Base-by-base conservation (phyloP, 2,797 vertebrate species). In the Micromesistius poutassou region DNA sequence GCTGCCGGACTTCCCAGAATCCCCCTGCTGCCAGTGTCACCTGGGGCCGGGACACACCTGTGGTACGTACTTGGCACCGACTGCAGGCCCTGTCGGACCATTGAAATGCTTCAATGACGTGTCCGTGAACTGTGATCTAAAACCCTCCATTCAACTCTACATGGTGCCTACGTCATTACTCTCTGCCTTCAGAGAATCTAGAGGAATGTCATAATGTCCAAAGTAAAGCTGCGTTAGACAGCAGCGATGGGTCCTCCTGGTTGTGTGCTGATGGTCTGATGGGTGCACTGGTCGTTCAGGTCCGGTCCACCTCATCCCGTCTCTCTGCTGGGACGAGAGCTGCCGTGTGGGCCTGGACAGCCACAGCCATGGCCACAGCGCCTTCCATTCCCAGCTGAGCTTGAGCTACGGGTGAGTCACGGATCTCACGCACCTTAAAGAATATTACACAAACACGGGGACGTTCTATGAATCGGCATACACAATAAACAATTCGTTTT, bases 281-380 rank as follows among this genome's bases (percentile, higher is more conserved):
- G 5, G 14, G 28, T n/a, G 50, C 19, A 19, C 1, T 38, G 68
- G 71, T 74, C 28, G 12, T 85, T 73, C 87, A 98, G 98, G 95
- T 75, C 95, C 96, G 0, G 93, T 97, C 74, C 96, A 96, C 74
- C 81, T 97, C 90, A 95, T 97, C 87, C 96, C 97, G 0, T 95
- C 97, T 3, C 72, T 96, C 80, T 97, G 96, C 89, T 96, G 94
- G 74, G 96, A 97, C 0, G 95, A 97, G 84, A 91, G 91, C 77
- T 96, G 93, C 80, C 93, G 95, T 84, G 74, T 94, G 74, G 91
- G 92, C 40, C 94, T 46, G 28, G 68, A 71, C 66, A 92, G 91
- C 40, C 89, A 71, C 66, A 92, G 91, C 40, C 89, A 89, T n/a
- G 90, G 93, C 35, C 91, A 85, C 62, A 95, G 94, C 40, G 88